A percentile compares a stretch with the other conserved stretches of the same genome.
Conservation (phyloP, 2,113 vertebrate species). For the Microtus pennsylvanicus region DNA sequence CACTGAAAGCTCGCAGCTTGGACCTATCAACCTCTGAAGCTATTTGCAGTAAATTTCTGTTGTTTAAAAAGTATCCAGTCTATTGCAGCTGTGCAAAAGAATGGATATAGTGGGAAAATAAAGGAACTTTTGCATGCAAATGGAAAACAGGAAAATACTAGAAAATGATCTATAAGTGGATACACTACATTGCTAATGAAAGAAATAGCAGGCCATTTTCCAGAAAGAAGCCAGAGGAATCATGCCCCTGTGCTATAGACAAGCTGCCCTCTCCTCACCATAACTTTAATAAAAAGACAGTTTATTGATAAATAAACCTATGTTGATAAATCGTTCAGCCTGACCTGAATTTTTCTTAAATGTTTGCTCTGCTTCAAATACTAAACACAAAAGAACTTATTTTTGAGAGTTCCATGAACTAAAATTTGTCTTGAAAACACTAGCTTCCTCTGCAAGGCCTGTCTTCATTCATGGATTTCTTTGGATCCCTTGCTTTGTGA, state of each 20-base stretch:
- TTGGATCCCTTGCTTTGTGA: neutral
- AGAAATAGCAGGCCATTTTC: neutral
- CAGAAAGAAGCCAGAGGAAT: neutral
- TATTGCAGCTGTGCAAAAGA: neutral
- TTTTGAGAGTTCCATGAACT: neutral
- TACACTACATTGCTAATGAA: neutral
- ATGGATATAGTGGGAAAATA: neutral
- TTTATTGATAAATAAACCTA: neutral
- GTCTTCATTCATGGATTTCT: neutral
- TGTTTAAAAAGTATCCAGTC: neutral
- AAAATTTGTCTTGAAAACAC: neutral
- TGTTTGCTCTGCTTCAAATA: neutral
- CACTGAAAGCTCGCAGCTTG: neutral
- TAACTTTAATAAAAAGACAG: neutral
- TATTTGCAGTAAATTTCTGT: neutral
- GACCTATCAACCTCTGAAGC: neutral
- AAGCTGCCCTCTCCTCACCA: neutral
- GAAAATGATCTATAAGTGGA: neutral
- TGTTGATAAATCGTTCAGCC: neutral
- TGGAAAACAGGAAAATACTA: neutral
- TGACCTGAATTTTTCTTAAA: neutral
- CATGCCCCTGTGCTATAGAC: neutral
- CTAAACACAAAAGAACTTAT: neutral
- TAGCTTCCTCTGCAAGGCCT: neutral
- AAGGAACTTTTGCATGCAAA: neutral